phyloP scores from a whole-genome alignment of 2,888 invertebrate genomes.

The Drosophila leonis region DNA sequence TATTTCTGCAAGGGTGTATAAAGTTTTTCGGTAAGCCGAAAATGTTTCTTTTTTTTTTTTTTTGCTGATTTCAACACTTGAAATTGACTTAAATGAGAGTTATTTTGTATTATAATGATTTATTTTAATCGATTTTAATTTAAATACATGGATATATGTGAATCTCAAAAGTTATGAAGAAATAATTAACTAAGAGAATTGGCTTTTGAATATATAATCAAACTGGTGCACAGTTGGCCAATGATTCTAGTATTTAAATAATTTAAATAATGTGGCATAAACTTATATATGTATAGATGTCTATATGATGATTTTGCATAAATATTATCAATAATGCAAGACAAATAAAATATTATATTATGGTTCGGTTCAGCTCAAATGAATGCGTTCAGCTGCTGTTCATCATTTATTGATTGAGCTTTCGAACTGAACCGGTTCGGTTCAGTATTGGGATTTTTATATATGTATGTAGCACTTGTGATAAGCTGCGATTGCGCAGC shows the following conservation, averaged over 20 bases:
- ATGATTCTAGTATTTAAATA: background rate
- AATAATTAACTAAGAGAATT: background rate
- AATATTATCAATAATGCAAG: background rate
- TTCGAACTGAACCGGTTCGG: background rate
- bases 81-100: background rate
- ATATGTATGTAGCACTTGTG: background rate
- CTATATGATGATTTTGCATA: background rate
- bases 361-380: background rate
- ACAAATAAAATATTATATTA: background rate
- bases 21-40: background rate
- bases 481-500: slow-evolving; percentile 55
- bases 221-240: no score
- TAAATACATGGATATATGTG: background rate
- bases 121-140: background rate
- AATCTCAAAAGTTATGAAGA: background rate
- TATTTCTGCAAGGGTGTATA: background rate
- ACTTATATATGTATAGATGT: background rate
- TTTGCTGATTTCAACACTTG: background rate
- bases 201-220: background rate
- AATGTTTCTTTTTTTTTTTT: background rate
- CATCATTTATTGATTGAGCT: background rate
- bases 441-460: background rate
- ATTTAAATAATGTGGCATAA: background rate
- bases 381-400: background rate
- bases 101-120: background rate